Conservation (phyloP, 2,113 vertebrate genomes). For the Ictalurus punctatus region DNA sequence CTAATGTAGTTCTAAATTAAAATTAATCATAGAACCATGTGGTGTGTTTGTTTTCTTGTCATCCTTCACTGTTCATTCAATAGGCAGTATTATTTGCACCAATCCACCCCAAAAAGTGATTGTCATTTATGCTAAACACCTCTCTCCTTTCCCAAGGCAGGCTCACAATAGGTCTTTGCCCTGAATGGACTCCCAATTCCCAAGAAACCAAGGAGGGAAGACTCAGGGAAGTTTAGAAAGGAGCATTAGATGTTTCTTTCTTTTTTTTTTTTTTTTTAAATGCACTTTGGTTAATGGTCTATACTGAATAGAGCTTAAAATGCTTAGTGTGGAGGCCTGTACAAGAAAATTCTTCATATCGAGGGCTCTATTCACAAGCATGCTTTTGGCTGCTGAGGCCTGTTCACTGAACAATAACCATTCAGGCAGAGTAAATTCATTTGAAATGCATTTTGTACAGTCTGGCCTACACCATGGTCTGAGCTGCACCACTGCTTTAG, state of each 20-base stretch:
- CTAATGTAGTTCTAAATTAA: background rate
- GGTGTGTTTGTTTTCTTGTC: slow-evolving; percentile 1
- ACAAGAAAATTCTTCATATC: slow-evolving; percentile 39
- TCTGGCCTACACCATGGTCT: background rate
- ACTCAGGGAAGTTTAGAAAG: slow-evolving; percentile 43
- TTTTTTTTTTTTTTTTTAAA: slow-evolving; percentile 23
- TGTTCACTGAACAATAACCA: slow-evolving; percentile 41
- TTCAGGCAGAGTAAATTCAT: slow-evolving; percentile 42
- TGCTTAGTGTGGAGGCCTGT: slow-evolving; percentile 5
- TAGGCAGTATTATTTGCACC: slow-evolving; percentile 29
- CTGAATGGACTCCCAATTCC: slow-evolving; percentile 50
- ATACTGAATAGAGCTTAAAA: slow-evolving; percentile 42
- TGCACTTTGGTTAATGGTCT: slow-evolving; percentile 45
- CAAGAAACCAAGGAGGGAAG: slow-evolving; percentile 38
- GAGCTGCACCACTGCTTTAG: background rate
- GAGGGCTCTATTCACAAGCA: slow-evolving; percentile 30
- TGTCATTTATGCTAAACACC: slow-evolving; percentile 56
- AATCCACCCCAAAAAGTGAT: slow-evolving; percentile 44
- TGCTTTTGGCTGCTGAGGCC: slow-evolving; percentile 14
- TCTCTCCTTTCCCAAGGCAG: slow-evolving; percentile 53
- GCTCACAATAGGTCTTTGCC: slow-evolving; percentile 50
- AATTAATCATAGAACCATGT: slow-evolving; percentile 11
- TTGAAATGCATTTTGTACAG: slow-evolving; percentile 42
- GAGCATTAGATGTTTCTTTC: slow-evolving; percentile 26
- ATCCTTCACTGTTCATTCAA: slow-evolving; percentile 15